phyloP scores from a whole-genome alignment of 2,797 vertebrate species.

The Argya squamiceps region DNA sequence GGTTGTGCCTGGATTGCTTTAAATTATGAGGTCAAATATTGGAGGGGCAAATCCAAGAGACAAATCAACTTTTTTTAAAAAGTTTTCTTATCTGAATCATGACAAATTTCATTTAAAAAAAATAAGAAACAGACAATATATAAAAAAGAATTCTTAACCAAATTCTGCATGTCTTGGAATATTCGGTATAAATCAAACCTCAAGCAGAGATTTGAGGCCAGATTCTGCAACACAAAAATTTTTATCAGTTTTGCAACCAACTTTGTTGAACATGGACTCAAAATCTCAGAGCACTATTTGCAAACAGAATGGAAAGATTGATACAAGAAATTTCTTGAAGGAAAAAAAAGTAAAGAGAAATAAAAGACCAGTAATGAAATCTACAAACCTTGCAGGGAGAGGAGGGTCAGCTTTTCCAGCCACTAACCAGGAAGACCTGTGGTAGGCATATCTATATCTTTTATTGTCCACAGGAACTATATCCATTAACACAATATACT shows the following conservation, averaged over 20 bases:
- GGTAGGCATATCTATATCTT: slow-evolving; percentile 96
- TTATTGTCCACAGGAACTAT: slow-evolving; percentile 99
- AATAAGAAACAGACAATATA: fast-evolving
- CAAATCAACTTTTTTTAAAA: not conserved
- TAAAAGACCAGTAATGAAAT: not conserved
- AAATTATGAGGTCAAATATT: not conserved
- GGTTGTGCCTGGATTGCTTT: not conserved
- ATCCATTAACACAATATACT: slow-evolving; percentile 98
- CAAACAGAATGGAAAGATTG: not conserved
- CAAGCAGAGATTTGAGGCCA: not conserved
- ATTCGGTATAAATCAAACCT: not conserved
- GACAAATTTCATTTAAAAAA: not conserved
- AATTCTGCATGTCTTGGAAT: not conserved
- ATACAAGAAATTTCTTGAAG: not conserved
- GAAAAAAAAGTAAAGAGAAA: not conserved
- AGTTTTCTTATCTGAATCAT: not conserved
- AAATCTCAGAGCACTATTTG: not conserved
- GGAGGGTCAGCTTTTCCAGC: slow-evolving; percentile 97
- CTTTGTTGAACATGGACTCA: not conserved
- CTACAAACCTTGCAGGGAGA: slow-evolving; percentile 90
- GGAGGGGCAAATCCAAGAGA: not conserved
- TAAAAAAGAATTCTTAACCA: not conserved
- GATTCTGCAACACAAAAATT: not conserved
- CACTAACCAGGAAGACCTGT: slow-evolving; percentile 97
- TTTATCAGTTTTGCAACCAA: not conserved